Percentiles rank a stretch among this genome's conserved stretches.
These are phyloP conservation scores for Trichogramma pretiosum DNA, from an alignment of 1,140 invertebrate genomes.

Conservation along the genomic window DNA sequence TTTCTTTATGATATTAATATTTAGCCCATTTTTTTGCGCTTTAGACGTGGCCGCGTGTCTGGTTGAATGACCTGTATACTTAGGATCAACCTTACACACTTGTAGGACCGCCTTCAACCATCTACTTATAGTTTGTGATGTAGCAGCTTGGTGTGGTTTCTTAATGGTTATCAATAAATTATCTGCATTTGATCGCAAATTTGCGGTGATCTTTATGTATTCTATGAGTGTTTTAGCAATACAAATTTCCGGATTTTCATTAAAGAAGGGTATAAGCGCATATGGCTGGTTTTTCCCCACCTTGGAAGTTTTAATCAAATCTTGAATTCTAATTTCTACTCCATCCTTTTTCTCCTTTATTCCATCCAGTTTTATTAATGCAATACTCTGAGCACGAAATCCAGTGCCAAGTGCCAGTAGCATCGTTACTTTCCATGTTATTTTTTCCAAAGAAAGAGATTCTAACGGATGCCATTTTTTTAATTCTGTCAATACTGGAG, in stretches of 20 bases:
- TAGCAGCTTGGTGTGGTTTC: conserved; percentile 6
- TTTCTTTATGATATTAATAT: no score
- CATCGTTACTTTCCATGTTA: conserved; percentile 9
- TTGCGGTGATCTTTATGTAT: neutral
- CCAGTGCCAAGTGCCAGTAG: conserved; percentile 20
- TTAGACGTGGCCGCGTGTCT: neutral
- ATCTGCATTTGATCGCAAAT: neutral
- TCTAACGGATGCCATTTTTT: conserved; percentile 9
- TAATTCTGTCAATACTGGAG: conserved; percentile 12
- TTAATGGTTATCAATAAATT: conserved; percentile 2
- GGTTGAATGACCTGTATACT: conserved; percentile 3
- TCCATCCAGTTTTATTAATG: no score
- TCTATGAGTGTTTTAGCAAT: conserved; percentile 6
- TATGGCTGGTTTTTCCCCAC: conserved; percentile 8
- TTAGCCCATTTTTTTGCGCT: conserved; percentile 1
- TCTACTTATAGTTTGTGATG: conserved; percentile 3
- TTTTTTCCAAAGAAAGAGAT: neutral
- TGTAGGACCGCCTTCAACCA: conserved; percentile 6
- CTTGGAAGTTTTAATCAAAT: no score
- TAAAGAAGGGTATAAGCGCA: conserved; percentile 8
- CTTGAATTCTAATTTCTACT: no score
- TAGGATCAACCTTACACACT: neutral
- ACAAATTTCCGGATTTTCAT: conserved; percentile 11
- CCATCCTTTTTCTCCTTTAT: no score
- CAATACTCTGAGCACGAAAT: no score